These are phyloP conservation scores for Ophion ventricosus DNA, from an alignment of 2,888 invertebrate species.

Conservation along the genomic window DNA sequence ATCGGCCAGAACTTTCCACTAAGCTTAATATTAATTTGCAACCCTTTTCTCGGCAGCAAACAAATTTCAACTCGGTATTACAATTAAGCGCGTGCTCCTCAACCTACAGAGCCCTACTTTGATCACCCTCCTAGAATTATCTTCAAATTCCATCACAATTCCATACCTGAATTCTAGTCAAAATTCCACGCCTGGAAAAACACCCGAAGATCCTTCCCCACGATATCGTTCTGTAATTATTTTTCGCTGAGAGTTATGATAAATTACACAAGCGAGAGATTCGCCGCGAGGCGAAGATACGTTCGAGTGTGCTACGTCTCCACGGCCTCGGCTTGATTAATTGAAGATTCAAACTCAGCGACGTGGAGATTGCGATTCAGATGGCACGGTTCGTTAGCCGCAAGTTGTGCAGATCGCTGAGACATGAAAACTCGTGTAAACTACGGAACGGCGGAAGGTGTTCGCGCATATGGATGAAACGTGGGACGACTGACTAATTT, in stretches of 20 bases:
- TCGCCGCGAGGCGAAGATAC: background rate
- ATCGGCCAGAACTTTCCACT: too few species aligned
- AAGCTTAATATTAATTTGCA: too few species aligned
- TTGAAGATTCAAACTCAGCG: conserved; percentile 48
- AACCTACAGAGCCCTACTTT: too few species aligned
- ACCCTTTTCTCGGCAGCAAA: too few species aligned
- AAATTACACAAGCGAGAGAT: background rate
- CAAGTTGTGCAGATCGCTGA: conserved; percentile 7
- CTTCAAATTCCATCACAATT: background rate
- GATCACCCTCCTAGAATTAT: too few species aligned
- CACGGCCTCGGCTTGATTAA: conserved; percentile 52
- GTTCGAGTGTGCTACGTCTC: conserved; percentile 14
- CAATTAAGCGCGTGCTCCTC: too few species aligned
- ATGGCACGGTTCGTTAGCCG: conserved; percentile 54
- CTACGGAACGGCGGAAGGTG: conserved; percentile 3
- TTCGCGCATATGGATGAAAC: conserved; percentile 3
- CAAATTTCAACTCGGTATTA: too few species aligned
- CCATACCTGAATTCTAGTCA: background rate
- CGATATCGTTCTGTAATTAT: background rate
- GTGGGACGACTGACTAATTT: conserved; percentile 51
- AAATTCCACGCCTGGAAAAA: background rate
- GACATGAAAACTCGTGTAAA: conserved; percentile 33
- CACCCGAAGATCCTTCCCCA: background rate
- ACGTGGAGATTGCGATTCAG: conserved; percentile 34
- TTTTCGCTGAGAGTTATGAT: background rate